Percentiles rank a stretch among this genome's conserved stretches.
Evolutionary conservation across 35 echinoderm and acorn worm genomes (phyloP).

Genomic region (Chiridota heheva): DNA sequence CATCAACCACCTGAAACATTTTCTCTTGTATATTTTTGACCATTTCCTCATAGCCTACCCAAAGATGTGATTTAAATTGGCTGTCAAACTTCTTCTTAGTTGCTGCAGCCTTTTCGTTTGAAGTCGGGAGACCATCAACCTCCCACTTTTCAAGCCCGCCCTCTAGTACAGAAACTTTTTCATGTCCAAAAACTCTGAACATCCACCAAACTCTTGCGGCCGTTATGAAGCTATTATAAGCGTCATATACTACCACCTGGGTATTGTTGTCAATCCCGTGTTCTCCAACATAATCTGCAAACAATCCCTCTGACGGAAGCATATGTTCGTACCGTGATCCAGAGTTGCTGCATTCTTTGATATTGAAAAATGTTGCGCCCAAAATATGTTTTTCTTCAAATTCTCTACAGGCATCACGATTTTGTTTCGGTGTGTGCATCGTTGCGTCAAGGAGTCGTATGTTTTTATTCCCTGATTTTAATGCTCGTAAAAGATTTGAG

Average conservation of each 20-base stretch:
- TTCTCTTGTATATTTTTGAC: background rate
- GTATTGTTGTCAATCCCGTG: conserved; percentile 39
- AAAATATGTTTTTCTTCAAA: conserved; percentile 36
- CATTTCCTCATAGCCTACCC: background rate
- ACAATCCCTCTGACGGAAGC: conserved; percentile 15
- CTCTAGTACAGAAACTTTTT: conserved; percentile 39
- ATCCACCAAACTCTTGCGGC: conserved; percentile 39
- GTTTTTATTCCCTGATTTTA: conserved; percentile 31
- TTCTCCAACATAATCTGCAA: conserved; percentile 26
- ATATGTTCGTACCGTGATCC: conserved; percentile 9
- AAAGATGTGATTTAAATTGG: background rate
- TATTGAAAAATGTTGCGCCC: conserved; percentile 26
- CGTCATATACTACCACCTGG: conserved; percentile 51
- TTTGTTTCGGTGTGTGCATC: conserved; percentile 1
- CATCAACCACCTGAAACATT: background rate
- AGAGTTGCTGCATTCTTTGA: conserved; percentile 26
- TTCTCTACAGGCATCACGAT: background rate
- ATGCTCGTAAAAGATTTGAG: conserved; percentile 56
- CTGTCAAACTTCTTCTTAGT: background rate
- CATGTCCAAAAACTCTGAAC: conserved; percentile 48
- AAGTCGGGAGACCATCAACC: conserved; percentile 15
- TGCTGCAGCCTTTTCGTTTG: background rate
- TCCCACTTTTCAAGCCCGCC: conserved; percentile 51
- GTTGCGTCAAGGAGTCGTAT: conserved; percentile 17
- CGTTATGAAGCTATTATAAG: conserved; percentile 10